Base-by-base conservation (phyloP, 2,888 invertebrate genomes). In the Ceratothoa steindachneri region DNA sequence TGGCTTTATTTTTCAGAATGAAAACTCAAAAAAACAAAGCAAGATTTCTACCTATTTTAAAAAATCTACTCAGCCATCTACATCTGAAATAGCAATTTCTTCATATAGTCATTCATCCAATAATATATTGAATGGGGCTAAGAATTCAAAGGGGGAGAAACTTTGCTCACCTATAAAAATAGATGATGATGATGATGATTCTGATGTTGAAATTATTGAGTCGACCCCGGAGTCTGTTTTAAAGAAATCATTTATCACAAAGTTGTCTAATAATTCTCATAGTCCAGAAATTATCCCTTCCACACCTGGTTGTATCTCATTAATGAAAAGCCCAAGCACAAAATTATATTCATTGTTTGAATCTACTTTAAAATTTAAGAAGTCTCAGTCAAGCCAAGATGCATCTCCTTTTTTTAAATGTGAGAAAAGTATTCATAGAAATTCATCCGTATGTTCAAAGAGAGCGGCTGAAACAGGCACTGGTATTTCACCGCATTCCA, bases 141-240 rank as follows among this genome's bases (percentile, higher is more conserved):
- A n/a, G n/a, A n/a, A n/a, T n/a, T n/a, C n/a, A n/a, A n/a, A n/a
- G n/a, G n/a, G n/a, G n/a, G n/a, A n/a, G n/a, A n/a, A n/a, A n/a
- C n/a, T n/a, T n/a, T n/a, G n/a, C n/a, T n/a, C n/a, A n/a, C n/a
- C n/a, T n/a, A n/a, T n/a, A n/a, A n/a, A n/a, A n/a, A n/a, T n/a
- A n/a, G n/a, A n/a, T n/a, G n/a, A n/a, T n/a, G n/a, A n/a, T n/a
- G n/a, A 3, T 60, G 60, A 60, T 60, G 60, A 60, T 60, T 60
- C 60, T 24, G 60, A 60, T 24, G 24, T 60, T 60, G 60, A 60
- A 60, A 60, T 60, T 24, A 60, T 60, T 24, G 60, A 60, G 27
- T 60, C 60, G n/a, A 60, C 60, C 27, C 60, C 60, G 1, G 60
- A 60, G 27, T 24, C 60, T 22, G 24, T 60, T 22, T 12, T 22